phyloP scores from a whole-genome alignment of 2,888 invertebrate species.

The Plebejus melissa region DNA sequence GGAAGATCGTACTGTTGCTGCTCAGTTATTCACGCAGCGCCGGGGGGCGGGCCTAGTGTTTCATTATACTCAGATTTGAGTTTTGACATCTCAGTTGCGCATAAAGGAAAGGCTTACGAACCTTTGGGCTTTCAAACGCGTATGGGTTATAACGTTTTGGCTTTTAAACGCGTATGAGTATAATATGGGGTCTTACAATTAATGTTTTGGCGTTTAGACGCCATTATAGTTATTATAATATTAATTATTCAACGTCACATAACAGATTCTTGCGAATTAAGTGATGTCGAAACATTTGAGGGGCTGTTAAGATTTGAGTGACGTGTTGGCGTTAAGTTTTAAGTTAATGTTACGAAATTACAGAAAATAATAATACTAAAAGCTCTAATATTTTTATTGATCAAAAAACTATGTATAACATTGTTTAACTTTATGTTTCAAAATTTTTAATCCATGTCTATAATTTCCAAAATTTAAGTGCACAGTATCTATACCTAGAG shows the following conservation, averaged over 20 bases:
- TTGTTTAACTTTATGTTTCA: too few species aligned
- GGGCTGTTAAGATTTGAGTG: background rate
- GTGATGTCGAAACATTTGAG: background rate
- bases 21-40: conserved; percentile 37
- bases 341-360: too few species aligned
- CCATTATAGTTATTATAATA: background rate
- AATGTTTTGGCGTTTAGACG: background rate
- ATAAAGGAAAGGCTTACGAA: background rate
- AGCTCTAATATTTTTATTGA: too few species aligned
- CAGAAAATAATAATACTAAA: too few species aligned
- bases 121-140: background rate
- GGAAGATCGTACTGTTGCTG: conserved; percentile 39
- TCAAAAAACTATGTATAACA: too few species aligned
- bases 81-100: background rate
- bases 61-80: conserved; percentile 13
- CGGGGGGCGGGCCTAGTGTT: conserved; percentile 31
- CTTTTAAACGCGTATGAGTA: background rate
- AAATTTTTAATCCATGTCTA: too few species aligned
- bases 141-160: background rate
- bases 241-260: background rate
- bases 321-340: too few species aligned
- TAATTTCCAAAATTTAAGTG: too few species aligned
- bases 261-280: background rate
- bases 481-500: too few species aligned
- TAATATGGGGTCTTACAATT: background rate